These are phyloP conservation scores for Parambassis ranga DNA, from an alignment of 2,797 vertebrate genomes.

Conservation along the genomic window DNA sequence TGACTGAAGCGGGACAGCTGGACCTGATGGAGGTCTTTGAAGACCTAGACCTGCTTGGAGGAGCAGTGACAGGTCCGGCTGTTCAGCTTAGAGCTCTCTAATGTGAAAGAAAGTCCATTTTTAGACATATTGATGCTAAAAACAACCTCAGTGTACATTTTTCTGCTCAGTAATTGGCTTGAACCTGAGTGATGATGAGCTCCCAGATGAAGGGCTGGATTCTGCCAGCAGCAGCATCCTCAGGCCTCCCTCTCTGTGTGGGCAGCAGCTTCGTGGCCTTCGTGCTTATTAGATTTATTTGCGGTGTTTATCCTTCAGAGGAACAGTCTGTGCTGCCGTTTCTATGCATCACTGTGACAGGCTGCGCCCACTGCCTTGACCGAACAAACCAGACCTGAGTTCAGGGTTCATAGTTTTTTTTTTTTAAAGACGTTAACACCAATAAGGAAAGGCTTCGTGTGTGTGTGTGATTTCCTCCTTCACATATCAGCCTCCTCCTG, in stretches of 20 bases:
- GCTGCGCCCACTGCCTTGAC: constrained; percentile 74
- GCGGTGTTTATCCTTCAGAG: constrained; percentile 1
- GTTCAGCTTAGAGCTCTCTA: no score
- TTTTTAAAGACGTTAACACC: not conserved
- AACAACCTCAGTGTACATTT: no score
- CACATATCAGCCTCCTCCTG: not conserved
- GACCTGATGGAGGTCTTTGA: no score
- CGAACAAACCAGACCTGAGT: constrained; percentile 23
- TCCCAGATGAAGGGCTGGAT: no score
- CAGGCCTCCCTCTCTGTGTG: constrained; percentile 10
- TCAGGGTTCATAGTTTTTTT: constrained; percentile 9
- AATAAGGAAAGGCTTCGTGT: constrained; percentile 20
- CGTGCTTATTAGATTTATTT: constrained; percentile 21
- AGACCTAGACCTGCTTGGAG: no score
- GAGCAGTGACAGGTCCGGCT: no score
- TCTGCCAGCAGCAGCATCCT: no score
- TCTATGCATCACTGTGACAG: constrained; percentile 76
- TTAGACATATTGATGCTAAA: no score
- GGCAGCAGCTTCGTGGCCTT: constrained; percentile 61
- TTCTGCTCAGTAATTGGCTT: no score
- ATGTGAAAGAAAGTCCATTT: no score
- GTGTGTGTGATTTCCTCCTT: constrained; percentile 11
- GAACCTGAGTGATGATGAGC: no score
- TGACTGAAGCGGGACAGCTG: no score
- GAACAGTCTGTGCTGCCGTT: constrained; percentile 42